Evolutionary conservation across 2,113 vertebrate genomes (phyloP).

Genomic region (Nicator chloris): DNA sequence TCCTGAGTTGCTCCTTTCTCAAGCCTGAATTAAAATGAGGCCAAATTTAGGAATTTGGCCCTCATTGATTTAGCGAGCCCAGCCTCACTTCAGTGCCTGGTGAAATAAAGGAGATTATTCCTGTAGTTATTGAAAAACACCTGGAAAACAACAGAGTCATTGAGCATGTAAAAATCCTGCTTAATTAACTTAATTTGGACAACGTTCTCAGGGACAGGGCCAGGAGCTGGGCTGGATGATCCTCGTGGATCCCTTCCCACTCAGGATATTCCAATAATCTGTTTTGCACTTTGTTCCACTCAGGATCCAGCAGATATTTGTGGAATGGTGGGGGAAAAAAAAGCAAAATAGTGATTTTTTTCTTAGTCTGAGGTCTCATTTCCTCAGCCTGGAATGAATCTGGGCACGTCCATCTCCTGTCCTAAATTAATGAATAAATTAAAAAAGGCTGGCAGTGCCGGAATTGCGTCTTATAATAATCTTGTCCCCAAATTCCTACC

Average conservation of each 20-base stretch:
- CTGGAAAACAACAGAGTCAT: background rate
- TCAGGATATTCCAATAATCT: background rate
- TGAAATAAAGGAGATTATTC: background rate
- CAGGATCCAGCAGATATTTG: background rate
- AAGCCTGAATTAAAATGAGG: background rate
- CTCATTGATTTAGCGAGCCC: background rate
- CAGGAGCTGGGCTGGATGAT: background rate
- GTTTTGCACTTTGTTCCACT: background rate
- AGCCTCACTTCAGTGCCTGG: too few relatives aligned
- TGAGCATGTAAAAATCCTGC: background rate
- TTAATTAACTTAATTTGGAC: background rate
- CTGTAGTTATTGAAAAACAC: background rate
- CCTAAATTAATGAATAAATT: slow-evolving; percentile 10
- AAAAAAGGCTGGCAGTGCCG: background rate
- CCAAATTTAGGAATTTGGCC: background rate
- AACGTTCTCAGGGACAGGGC: background rate
- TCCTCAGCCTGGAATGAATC: background rate
- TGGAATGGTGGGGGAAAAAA: background rate
- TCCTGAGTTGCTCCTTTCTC: background rate
- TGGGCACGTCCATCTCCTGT: background rate
- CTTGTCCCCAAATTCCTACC: background rate
- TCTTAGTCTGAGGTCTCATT: background rate
- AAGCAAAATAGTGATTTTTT: background rate
- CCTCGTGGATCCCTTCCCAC: background rate
- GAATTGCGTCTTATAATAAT: background rate